Percentiles rank a stretch among this genome's conserved stretches.
These are phyloP conservation scores for Chromobotia macracanthus DNA, from an alignment of 2,797 vertebrate genomes.

Conservation along the genomic window DNA sequence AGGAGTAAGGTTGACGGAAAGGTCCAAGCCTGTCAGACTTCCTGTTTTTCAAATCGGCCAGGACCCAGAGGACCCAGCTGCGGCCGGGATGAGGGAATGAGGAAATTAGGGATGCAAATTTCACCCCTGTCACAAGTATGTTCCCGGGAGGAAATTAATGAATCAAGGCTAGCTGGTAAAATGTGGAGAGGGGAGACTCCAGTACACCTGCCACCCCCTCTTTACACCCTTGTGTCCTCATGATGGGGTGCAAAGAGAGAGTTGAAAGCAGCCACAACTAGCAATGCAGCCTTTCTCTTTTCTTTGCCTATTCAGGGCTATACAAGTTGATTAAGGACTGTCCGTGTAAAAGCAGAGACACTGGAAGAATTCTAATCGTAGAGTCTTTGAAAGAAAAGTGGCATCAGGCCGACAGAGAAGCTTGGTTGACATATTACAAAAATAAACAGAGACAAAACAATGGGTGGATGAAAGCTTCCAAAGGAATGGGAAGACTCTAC, in stretches of 20 bases:
- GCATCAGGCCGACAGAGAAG: slow-evolving; percentile 3
- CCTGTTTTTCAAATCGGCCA: slow-evolving; percentile 63
- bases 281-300: slow-evolving; percentile 29
- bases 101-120: slow-evolving; percentile 79
- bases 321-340: slow-evolving; percentile 34
- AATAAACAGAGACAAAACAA: slow-evolving; percentile 24
- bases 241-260: slow-evolving; percentile 12
- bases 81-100: slow-evolving; percentile 52
- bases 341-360: slow-evolving; percentile 23
- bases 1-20: slow-evolving; percentile 60
- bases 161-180: slow-evolving; percentile 74
- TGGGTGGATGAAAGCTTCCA: not conserved
- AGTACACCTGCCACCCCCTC: slow-evolving; percentile 37
- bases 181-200: slow-evolving; percentile 11
- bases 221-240: slow-evolving; percentile 16
- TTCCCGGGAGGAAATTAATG: slow-evolving; percentile 66
- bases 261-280: slow-evolving; percentile 13
- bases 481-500: slow-evolving; percentile 23
- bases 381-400: slow-evolving; percentile 27
- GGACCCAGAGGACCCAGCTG: slow-evolving; percentile 72
- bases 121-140: slow-evolving; percentile 62
- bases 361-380: slow-evolving; percentile 36
- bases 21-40: slow-evolving; percentile 60
- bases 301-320: slow-evolving; percentile 25
- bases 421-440: slow-evolving; percentile 7